These are phyloP conservation scores for Oenanthe oenanthe DNA, from an alignment of 2,113 vertebrate species.

Conservation along the genomic window DNA sequence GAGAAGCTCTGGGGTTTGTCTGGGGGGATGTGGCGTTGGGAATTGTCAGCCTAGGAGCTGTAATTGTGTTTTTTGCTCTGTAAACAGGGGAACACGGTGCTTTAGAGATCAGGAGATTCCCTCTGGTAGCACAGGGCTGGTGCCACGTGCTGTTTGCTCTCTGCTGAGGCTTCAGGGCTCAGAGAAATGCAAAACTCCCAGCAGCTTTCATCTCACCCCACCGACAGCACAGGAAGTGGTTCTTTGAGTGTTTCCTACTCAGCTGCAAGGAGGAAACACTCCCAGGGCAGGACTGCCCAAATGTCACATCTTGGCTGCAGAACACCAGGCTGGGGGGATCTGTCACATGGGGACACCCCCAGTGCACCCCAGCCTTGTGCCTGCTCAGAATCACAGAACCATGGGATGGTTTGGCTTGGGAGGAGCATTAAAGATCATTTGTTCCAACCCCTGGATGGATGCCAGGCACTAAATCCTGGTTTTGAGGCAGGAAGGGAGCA, in stretches of 20 bases:
- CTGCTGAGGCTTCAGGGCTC: not conserved
- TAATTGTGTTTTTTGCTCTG: not conserved
- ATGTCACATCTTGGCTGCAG: not conserved
- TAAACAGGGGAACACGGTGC: not conserved
- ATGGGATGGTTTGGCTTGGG: not conserved
- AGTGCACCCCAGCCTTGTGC: not conserved
- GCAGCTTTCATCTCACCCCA: not conserved
- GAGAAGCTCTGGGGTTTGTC: not conserved
- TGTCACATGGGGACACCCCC: not conserved
- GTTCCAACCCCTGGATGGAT: not conserved
- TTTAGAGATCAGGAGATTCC: not conserved
- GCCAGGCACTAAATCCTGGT: accelerated
- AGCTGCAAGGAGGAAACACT: not conserved
- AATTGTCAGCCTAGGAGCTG: constrained; percentile 1
- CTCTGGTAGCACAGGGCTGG: not conserved
- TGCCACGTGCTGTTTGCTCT: not conserved
- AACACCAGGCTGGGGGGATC: not conserved
- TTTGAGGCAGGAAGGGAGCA: not conserved
- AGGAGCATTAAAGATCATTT: not conserved
- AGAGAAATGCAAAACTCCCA: not conserved
- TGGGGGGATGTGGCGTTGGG: not conserved
- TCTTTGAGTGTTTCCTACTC: constrained; percentile 31
- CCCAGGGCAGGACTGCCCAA: not conserved
- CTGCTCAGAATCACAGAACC: accelerated
- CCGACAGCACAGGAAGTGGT: not conserved